These are phyloP conservation scores for Morone chrysops DNA, from an alignment of 2,113 vertebrate species.

Conservation along the genomic window DNA sequence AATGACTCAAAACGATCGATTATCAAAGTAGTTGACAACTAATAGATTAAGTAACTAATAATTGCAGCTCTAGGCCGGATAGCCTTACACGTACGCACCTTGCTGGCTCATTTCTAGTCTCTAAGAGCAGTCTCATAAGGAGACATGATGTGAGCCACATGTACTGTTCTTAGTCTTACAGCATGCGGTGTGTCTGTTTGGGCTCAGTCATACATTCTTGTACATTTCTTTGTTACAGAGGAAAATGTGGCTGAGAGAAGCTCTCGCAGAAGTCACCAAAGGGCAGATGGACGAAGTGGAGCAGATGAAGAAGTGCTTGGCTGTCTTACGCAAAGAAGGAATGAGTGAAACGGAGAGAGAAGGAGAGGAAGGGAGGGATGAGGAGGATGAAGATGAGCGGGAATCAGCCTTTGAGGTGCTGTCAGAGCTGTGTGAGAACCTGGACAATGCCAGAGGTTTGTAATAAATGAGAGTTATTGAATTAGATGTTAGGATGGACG, in stretches of 20 bases:
- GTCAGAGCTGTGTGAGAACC: conserved; percentile 91
- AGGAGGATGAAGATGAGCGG: conserved; percentile 80
- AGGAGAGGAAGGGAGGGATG: conserved; percentile 61
- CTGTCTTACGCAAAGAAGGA: conserved; percentile 71
- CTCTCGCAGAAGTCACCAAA: conserved; percentile 86
- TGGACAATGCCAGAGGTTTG: conserved; percentile 93
- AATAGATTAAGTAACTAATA: no score
- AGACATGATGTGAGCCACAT: neutral
- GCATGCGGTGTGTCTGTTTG: neutral
- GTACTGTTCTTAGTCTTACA: neutral
- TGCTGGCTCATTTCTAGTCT: neutral
- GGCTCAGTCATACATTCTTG: neutral
- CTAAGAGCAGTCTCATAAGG: neutral
- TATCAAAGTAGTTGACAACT: no score
- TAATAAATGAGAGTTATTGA: neutral
- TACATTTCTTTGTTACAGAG: conserved; percentile 74
- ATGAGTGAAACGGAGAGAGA: conserved; percentile 23
- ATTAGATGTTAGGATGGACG: neutral
- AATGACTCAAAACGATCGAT: no score
- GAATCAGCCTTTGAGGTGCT: conserved; percentile 88
- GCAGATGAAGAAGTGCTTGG: conserved; percentile 90
- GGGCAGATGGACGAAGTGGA: conserved; percentile 90
- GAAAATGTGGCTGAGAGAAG: conserved; percentile 88
- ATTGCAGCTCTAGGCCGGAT: no score
- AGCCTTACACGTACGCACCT: neutral